These are phyloP conservation scores for Ganaspis brasiliensis DNA, from an alignment of 2,888 invertebrate species.

Conservation along the genomic window DNA sequence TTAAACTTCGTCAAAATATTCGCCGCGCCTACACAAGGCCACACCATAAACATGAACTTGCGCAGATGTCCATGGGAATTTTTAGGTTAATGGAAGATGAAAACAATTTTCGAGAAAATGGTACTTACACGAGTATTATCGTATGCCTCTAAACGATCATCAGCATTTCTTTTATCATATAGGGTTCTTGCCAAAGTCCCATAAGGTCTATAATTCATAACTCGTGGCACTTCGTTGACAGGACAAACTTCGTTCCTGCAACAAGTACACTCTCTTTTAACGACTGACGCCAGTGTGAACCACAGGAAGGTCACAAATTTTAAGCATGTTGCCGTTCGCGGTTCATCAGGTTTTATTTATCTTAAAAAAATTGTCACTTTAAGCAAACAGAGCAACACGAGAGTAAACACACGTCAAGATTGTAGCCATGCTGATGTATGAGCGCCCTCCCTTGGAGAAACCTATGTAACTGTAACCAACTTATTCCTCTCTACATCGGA, in stretches of 20 bases:
- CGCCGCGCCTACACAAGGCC: conserved; percentile 59
- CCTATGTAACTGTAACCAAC: neutral
- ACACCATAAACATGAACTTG: conserved; percentile 49
- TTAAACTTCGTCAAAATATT: neutral
- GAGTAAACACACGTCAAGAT: conserved; percentile 9
- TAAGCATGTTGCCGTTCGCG: conserved; percentile 19
- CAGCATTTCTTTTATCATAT: conserved; percentile 88
- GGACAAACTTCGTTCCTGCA: conserved; percentile 54
- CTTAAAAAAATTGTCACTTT: neutral
- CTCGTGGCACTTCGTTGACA: conserved; percentile 53
- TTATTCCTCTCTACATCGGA: neutral
- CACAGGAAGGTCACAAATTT: neutral
- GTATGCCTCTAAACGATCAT: conserved; percentile 85
- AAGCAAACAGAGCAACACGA: conserved; percentile 21
- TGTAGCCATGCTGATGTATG: conserved; percentile 9
- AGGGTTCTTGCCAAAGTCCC: conserved; percentile 87
- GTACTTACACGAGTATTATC: conserved; percentile 86
- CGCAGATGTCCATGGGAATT: conserved; percentile 14
- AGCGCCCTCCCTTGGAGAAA: conserved; percentile 1
- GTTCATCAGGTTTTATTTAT: neutral
- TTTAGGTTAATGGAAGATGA: conserved; percentile 26
- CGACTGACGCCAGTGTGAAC: neutral
- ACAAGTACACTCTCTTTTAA: conserved; percentile 49
- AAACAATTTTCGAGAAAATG: neutral
- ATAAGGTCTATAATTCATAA: conserved; percentile 83